These are phyloP conservation scores for Lutjanus campechanus DNA, from an alignment of 2,797 vertebrate species.

Conservation along the genomic window DNA sequence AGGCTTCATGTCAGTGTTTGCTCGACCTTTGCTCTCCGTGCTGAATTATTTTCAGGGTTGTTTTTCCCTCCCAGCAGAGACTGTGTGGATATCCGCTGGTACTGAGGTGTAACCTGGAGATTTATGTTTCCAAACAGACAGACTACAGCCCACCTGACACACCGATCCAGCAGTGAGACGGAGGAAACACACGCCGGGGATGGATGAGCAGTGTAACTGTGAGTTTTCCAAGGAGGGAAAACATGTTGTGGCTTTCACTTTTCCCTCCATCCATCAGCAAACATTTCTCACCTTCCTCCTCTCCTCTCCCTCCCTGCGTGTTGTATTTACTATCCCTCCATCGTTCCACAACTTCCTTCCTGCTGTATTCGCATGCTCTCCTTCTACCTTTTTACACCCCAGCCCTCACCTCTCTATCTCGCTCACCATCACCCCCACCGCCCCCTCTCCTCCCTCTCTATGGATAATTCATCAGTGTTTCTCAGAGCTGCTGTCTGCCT, in stretches of 20 bases:
- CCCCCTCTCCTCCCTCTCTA: constrained; percentile 36
- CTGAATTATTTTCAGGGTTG: constrained; percentile 15
- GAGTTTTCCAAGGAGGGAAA: constrained; percentile 43
- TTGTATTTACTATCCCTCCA: not conserved
- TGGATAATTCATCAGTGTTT: constrained; percentile 88
- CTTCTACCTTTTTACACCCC: constrained; percentile 5
- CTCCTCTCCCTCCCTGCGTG: not conserved
- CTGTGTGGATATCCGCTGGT: not conserved
- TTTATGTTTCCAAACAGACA: constrained; percentile 9
- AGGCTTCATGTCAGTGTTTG: not conserved
- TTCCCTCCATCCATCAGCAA: constrained; percentile 20
- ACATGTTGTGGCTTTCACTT: constrained; percentile 42
- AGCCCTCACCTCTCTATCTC: not conserved
- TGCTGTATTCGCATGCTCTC: constrained; percentile 24
- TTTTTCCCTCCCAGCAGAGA: not conserved
- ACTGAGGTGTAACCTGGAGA: constrained; percentile 14
- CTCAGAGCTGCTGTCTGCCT: constrained; percentile 79
- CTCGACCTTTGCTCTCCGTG: constrained; percentile 28
- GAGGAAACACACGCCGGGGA: constrained; percentile 20
- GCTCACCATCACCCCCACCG: not conserved
- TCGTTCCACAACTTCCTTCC: constrained; percentile 33
- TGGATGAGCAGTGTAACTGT: constrained; percentile 6
- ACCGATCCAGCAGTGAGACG: constrained; percentile 16
- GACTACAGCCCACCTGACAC: constrained; percentile 1
- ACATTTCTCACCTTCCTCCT: constrained; percentile 16